Percentiles rank a stretch among this genome's conserved stretches.
Conservation (phyloP, 2,888 invertebrate genomes). For the Linnaemya vulpina region DNA sequence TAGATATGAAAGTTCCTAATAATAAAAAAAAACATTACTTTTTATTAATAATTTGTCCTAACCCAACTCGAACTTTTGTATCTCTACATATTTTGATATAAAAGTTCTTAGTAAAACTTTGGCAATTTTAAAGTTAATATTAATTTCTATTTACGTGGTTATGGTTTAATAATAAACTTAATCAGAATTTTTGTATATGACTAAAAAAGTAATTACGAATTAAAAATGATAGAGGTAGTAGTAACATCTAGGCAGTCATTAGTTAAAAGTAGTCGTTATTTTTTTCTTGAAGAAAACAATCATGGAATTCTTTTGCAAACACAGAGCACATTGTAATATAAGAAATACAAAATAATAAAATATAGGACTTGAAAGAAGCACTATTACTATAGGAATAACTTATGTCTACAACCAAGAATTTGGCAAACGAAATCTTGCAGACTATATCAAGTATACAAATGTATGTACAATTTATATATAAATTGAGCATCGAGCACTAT, state of each 20-base stretch:
- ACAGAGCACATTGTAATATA: constrained; percentile 44
- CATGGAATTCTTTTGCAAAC: constrained; percentile 50
- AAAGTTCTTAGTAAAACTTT: constrained; percentile 63
- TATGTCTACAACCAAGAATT: constrained; percentile 61
- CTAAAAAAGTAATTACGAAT: constrained; percentile 51
- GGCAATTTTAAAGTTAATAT: constrained; percentile 52
- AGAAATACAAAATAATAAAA: constrained; percentile 21
- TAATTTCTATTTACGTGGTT: constrained; percentile 8
- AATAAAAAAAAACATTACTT: background rate
- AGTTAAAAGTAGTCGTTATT: constrained; percentile 42
- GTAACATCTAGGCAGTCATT: constrained; percentile 71
- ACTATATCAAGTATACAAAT: constrained; percentile 17
- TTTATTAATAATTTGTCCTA: background rate
- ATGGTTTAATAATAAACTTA: constrained; percentile 25
- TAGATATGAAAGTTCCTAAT: background rate
- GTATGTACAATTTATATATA: constrained; percentile 39
- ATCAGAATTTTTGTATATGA: constrained; percentile 39
- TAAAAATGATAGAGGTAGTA: constrained; percentile 68
- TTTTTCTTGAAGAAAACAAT: constrained; percentile 30
- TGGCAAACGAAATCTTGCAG: constrained; percentile 51
- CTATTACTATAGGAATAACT: constrained; percentile 65
- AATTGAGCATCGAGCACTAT: constrained; percentile 69
- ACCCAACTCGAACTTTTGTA: background rate
- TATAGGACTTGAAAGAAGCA: constrained; percentile 16
- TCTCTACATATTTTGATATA: constrained; percentile 9